phyloP scores from a whole-genome alignment of 2,797 vertebrate genomes.

The Xerus rutilus region DNA sequence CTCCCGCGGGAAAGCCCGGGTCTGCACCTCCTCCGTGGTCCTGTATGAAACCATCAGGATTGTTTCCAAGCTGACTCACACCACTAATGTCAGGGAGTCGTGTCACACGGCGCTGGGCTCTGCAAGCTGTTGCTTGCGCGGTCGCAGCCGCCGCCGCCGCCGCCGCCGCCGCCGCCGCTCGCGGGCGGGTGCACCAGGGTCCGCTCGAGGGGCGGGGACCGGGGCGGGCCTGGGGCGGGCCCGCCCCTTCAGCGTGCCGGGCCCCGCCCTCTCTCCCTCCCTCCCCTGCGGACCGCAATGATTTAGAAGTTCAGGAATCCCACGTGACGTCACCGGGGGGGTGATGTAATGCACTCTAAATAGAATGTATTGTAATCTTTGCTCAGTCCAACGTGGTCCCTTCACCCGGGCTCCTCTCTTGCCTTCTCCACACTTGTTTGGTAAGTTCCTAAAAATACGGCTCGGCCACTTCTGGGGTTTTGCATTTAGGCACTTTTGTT shows the following conservation, averaged over 20 bases:
- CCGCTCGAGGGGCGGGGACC: constrained; percentile 49
- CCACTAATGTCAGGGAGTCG: constrained; percentile 77
- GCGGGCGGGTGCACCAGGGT: constrained; percentile 52
- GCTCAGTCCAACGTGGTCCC: constrained; percentile 99
- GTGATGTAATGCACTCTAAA: constrained; percentile 99
- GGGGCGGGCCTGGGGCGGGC: background rate
- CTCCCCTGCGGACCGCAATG: constrained; percentile 95
- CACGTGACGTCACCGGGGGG: constrained; percentile 99
- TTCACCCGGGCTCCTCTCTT: constrained; percentile 94
- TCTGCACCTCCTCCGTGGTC: constrained; percentile 62
- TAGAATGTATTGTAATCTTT: constrained; percentile 99
- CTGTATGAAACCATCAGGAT: constrained; percentile 72
- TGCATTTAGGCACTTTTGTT: constrained; percentile 81
- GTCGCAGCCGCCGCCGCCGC: constrained; percentile 25
- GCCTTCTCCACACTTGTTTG: constrained; percentile 95
- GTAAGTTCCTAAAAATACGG: constrained; percentile 94
- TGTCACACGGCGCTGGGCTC: constrained; percentile 82
- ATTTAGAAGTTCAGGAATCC: constrained; percentile 99
- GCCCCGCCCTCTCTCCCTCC: constrained; percentile 78
- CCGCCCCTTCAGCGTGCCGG: constrained; percentile 65
- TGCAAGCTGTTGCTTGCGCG: constrained; percentile 85
- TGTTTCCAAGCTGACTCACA: constrained; percentile 85
- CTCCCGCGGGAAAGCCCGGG: background rate
- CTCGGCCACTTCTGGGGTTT: constrained; percentile 81
- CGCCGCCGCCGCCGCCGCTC: constrained; percentile 27